Percentiles rank a stretch among this genome's conserved stretches.
Evolutionary conservation across 1,140 invertebrate species (phyloP).

Genomic region (Pseudomyrmex dendroicus): DNA sequence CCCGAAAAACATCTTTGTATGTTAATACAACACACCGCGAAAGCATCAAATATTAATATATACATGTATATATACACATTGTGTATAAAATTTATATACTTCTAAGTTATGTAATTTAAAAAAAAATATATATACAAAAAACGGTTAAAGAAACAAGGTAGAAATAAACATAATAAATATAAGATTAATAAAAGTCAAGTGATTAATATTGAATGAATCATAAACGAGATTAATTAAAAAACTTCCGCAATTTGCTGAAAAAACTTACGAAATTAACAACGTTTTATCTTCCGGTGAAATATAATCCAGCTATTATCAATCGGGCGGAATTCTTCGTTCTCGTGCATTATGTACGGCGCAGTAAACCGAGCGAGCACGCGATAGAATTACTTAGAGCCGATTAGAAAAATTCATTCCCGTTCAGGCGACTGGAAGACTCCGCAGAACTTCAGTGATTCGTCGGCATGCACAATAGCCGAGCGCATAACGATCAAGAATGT

Average conservation of each 20-base stretch:
- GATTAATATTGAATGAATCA: neutral
- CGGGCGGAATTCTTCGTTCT: constrained; percentile 9
- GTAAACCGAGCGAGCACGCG: constrained; percentile 15
- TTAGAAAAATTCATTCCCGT: constrained; percentile 49
- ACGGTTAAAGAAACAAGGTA: no score
- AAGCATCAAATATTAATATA: no score
- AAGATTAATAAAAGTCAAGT: neutral
- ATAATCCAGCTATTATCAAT: constrained; percentile 11
- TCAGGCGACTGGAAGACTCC: neutral
- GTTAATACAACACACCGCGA: no score
- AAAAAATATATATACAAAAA: no score
- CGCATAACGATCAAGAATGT: constrained; percentile 13
- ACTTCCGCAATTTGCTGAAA: neutral
- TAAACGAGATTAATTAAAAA: neutral
- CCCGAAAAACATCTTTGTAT: no score
- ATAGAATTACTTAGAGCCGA: constrained; percentile 8
- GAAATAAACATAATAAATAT: no score
- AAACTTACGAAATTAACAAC: neutral
- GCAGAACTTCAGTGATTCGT: neutral
- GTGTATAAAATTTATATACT: no score
- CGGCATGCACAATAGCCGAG: constrained; percentile 9
- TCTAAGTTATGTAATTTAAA: no score
- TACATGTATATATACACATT: no score
- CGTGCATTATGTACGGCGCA: constrained; percentile 18
- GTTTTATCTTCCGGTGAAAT: neutral